Conservation (phyloP, 1,140 invertebrate genomes). For the Conus betulinus region DNA sequence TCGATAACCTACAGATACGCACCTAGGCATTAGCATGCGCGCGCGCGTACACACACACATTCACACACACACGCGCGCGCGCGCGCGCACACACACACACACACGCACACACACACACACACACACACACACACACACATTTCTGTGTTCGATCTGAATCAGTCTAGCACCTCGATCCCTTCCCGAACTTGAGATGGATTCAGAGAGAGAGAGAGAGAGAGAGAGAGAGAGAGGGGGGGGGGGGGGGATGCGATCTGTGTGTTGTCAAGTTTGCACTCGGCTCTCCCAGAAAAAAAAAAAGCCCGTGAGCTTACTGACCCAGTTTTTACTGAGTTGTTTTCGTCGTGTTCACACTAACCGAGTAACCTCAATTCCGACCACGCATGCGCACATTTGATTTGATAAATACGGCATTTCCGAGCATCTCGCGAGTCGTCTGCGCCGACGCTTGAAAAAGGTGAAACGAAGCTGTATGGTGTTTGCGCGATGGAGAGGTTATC, state of each 20-base stretch:
- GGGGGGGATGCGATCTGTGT: background rate
- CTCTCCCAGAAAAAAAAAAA: background rate
- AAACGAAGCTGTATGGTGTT: background rate
- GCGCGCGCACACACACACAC: background rate
- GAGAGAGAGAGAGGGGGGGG: too few relatives aligned
- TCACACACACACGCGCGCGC: background rate
- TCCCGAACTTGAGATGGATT: too few relatives aligned
- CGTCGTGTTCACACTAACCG: slow-evolving; percentile 6
- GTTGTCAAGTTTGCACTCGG: background rate
- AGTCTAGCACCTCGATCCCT: background rate
- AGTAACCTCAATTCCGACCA: background rate
- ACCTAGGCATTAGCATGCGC: background rate
- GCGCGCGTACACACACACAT: background rate
- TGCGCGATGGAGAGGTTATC: background rate
- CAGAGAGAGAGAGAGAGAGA: too few relatives aligned
- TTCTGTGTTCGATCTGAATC: background rate
- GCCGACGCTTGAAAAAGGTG: background rate
- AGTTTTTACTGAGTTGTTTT: background rate
- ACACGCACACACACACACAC: background rate
- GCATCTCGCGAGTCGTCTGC: background rate
- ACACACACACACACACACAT: background rate
- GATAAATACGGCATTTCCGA: background rate
- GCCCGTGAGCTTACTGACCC: background rate
- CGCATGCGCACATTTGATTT: background rate
- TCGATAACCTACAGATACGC: too few relatives aligned